phyloP scores from a whole-genome alignment of 2,113 vertebrate genomes.

The Mobula hypostoma region DNA sequence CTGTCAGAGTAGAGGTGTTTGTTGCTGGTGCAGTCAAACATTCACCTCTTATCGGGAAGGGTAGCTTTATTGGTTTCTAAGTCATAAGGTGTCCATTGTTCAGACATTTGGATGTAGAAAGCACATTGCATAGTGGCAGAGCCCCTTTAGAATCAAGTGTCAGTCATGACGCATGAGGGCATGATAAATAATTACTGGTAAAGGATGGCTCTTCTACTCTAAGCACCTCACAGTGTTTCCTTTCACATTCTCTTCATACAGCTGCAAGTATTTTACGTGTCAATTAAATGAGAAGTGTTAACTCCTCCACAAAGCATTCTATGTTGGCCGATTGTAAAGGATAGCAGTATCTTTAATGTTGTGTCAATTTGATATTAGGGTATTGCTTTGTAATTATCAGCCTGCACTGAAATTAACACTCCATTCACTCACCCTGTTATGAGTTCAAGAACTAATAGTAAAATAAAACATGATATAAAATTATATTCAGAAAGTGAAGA shows the following conservation, averaged over 20 bases:
- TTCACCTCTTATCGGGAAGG: background rate
- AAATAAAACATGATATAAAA: background rate
- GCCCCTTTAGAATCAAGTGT: background rate
- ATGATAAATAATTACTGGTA: background rate
- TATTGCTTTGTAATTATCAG: conserved; percentile 1
- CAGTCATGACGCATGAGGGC: background rate
- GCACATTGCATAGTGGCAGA: background rate
- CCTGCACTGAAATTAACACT: background rate
- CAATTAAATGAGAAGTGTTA: too few species aligned
- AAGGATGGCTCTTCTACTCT: background rate
- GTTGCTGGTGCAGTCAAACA: background rate
- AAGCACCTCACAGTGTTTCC: background rate
- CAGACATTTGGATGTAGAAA: background rate
- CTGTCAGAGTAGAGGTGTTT: background rate
- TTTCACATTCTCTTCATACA: background rate
- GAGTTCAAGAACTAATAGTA: background rate
- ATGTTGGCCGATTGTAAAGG: background rate
- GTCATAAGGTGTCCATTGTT: background rate
- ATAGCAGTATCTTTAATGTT: background rate
- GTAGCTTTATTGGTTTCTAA: background rate
- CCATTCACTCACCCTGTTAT: background rate
- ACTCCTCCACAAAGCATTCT: background rate
- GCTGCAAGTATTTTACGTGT: background rate
- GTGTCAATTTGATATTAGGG: background rate
- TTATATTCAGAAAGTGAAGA: too few species aligned